Base-by-base conservation (phyloP, 2,797 vertebrate genomes). In the Poecilia wingei region DNA sequence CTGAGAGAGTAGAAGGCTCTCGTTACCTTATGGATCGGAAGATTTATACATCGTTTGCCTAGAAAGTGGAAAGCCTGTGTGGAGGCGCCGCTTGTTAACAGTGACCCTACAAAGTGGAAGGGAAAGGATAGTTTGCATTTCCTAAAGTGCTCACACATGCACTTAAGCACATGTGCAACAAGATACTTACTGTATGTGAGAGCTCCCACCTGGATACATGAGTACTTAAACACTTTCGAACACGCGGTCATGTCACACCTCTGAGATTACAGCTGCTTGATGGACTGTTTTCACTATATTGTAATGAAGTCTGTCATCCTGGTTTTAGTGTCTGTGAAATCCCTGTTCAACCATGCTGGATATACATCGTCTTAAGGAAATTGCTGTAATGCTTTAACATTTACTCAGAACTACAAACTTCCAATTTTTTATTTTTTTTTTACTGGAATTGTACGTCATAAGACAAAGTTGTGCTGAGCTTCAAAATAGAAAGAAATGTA, bases 41-140 rank as follows among this genome's bases (percentile, higher is more conserved):
- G 91, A 95, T 94, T 94, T 95, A 95, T 95, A 89, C 71, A 77
- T 87, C 79, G 83, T 93, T 85, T 86, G 82, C 90, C 89, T 39
- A 41, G 69, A 76, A 84, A 84, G 80, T 77, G 87, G 83, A 92
- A 83, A 85, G 90, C 89, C 86, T 90, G 82, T 43, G 78, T 69
- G 87, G 87, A 87, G 79, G 68, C 88, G 80, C 14, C 71, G 81
- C 88, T 92, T 92, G 89, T 94, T 94, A 92, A 79, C 83, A 18
- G 79, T 90, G 90, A 92, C 90, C 90, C 85, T 74, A 79, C 86
- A 79, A 82, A 91, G 87, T 87, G 75, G 78, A 91, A 85, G 85
- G 87, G 90, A 93, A 85, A 74, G 81, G 89, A 88, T 86, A 77
- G 83, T 79, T 84, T 86, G 84, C 64, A 79, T 91, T 92, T 92